Base-by-base conservation (phyloP, 1,140 invertebrate species). In the Eciton burchellii region DNA sequence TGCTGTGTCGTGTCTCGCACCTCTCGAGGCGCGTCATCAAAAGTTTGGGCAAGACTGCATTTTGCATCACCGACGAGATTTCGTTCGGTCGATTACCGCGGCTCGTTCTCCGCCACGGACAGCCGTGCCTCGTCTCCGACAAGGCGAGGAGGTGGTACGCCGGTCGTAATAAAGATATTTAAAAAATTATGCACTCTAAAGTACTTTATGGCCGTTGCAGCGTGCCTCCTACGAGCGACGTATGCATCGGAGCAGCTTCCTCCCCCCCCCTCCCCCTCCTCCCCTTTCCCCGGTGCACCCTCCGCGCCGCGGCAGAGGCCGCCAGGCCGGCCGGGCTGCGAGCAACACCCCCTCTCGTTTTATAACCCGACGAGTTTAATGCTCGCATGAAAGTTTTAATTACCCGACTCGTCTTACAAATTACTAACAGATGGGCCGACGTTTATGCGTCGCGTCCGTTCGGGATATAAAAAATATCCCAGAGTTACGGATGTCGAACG, bases 321-420 rank as follows among this genome's bases (percentile, higher is more conserved):
- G 59, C 35, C 65, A 57, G 8, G 21, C 12, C 56, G 66, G 43
- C 72, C 72, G 47, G 56, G 56, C 77, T 65, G 65, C 68, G 45
- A 81, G 41, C 77, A 85, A 88, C 63, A 79, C 87, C 84, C 89
- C 84, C 87, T 72, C 84, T 88, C 89, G 91, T 91, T 92, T 93
- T 93, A 93, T 90, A 92, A 91, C 92, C 90, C 87, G 87, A 90
- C 91, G 89, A 92, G 90, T 93, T 93, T 93, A 93, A 92, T 93
- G 91, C 86, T 89, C 91, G 91, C 92, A 92, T 93, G 91, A 93
- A 93, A 93, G 90, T 93, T 93, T 93, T 93, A 93, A 93, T 93
- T 93, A 91, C 91, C 85, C 90, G 84, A 87, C 91, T 92, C 89
- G 89, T 88, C 91, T 92, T 93, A 91, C 91, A 93, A 92, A 93